Base-by-base conservation (phyloP, 2,888 invertebrate genomes). In the Apocheima hispidaria region DNA sequence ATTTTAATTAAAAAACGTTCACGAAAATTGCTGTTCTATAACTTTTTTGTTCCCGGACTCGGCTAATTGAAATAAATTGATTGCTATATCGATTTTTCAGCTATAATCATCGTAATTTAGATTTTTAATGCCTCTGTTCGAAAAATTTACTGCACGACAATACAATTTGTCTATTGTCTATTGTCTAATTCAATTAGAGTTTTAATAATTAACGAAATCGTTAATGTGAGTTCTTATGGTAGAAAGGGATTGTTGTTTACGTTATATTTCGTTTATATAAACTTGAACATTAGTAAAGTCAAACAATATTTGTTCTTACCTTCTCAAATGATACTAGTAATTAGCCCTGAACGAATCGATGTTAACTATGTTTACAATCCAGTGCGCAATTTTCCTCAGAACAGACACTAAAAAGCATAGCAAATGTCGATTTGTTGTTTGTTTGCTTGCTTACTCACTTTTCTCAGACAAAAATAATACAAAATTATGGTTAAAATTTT, bases 41-140 rank as follows among this genome's bases (percentile, higher is more conserved):
- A 44, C n/a, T n/a, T 48, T 35, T 48, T 57, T 52, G 61, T 62
- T 52, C 79, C 63, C 71, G 60, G 73, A 73, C 79, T 75, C 71
- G 72, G 44, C 52, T 88, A 87, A 90, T 89, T 89, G 87, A 87
- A 86, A 88, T 86, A 84, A 82, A 85, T 84, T 66, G n/a, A n/a
- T n/a, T 76, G 78, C 77, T 77, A 74, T 78, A 78, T 80, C 74
- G 72, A 79, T 49, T 51, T 48, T 26, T 49, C 43, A 68, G 70
- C 69, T 68, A 70, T 75, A 73, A 76, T 76, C 60, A 70, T 73
- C 61, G 68, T 70, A 69, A 73, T 74, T 72, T 66, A 56, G 63
- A 69, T 72, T 71, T 73, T 66, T 70, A 66, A 48, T 55, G 48
- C 41, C 41, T 46, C 48, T 20, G 54, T 54, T 61, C 33, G 41